Base-by-base conservation (phyloP, 2,797 vertebrate species). In the Typhlichthys subterraneus region DNA sequence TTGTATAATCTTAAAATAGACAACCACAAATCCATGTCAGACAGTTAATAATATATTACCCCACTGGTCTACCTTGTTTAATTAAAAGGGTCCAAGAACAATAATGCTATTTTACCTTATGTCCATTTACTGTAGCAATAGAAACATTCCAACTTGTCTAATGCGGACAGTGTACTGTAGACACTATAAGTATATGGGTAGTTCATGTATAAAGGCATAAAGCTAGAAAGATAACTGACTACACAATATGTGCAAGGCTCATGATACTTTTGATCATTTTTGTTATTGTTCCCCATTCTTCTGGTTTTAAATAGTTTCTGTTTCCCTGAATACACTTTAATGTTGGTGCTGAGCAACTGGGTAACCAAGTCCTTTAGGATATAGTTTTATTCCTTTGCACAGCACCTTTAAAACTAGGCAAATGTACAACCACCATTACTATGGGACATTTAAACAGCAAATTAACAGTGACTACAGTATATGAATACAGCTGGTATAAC, bases 381-480 rank as follows among this genome's bases (percentile, higher is more conserved):
- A 76, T 80, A 4, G 59, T 69, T 67, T 31, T 42, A 38, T 65
- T 33, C 29, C 23, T 57, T 50, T 23, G 45, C 51, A 59, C 61
- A 31, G 85, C 85, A 88, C 88, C 84, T 92, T 91, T 83, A 84
- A 83, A 79, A 80, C 19, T 45, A 67, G 62, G 75, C 71, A 67
- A 51, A 70, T 72, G 50, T 65, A 75, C 59, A 65, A 63, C 57
- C 72, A 65, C 63, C 53, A 23, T 3, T 65, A 42, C 68, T 48
- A 73, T 52, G 70, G 50, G 61, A 59, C 7, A 76, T 23, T 69
- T 13, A 53, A 57, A 60, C 29, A 31, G 31, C 31, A 7, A 14
- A 14, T 12, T n/a, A 42, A 13, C 38, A 42, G 38, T 42, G 38
- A 42, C 38, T 42, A 42, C 10, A 42, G 38, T 42, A 42, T 42